Base-by-base conservation (phyloP, 2,888 invertebrate genomes). In the Dryobotodes eremita region DNA sequence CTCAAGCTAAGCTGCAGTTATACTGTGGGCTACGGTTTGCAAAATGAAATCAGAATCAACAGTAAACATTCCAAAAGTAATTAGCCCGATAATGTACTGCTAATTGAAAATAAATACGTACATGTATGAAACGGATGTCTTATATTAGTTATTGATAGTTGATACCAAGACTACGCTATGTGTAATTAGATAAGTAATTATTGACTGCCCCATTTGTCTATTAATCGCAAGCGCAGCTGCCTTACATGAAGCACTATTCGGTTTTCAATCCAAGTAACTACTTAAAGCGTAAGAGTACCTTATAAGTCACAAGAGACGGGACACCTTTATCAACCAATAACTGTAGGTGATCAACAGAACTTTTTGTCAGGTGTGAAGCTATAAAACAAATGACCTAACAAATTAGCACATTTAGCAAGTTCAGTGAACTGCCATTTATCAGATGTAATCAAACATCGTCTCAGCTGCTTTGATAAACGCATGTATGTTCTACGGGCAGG, bases 401-500 rank as follows among this genome's bases (percentile, higher is more conserved):
- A 65, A 82, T 79, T 31, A 83, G 42, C 83, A 74, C 66, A 53
- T 72, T 76, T 72, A 65, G 62, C 26, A 42, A 75, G 53, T 66
- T 70, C 70, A 23, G 66, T 77, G 65, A 46, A 68, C 86, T 23
- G 77, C 90, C 90, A 94, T 95, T 93, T 93, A 95, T 95, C 94
- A 94, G 92, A 92, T 85, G 94, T 94, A 94, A 95, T 95, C 94
- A 94, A 94, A 93, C 90, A 90, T 90, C 90, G 93, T 91, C 91
- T 90, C 90, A 83, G 92, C 87, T 90, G 91, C 92, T 89, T 92
- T 95, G 95, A 95, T 95, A 93, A 94, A 91, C 92, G 93, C 86
- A 91, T 90, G 88, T 91, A 88, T 90, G 92, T 93, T 93, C 91
- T 88, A 77, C 78, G 78, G 90, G 90, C 91, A 85, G 87, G 77